Conservation (phyloP, 2,888 invertebrate genomes). For the Tenthredo mesomela region DNA sequence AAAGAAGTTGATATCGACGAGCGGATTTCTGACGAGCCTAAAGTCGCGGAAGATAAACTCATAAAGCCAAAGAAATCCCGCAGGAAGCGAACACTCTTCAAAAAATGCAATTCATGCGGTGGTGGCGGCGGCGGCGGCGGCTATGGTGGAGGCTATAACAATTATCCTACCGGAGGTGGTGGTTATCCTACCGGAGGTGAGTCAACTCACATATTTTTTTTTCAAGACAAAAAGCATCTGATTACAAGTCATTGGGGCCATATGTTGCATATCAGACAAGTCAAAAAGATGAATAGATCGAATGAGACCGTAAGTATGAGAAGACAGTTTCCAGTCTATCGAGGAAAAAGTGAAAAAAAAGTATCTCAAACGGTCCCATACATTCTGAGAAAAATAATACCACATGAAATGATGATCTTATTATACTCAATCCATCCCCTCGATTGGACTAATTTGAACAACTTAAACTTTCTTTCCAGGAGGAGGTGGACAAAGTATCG, state of each 20-base stretch:
- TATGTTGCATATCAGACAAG: neutral
- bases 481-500: slow-evolving; percentile 52
- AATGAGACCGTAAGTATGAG: neutral
- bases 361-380: neutral
- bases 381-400: neutral
- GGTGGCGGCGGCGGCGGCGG: slow-evolving; percentile 57
- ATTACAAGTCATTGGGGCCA: neutral
- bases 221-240: neutral
- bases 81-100: slow-evolving; percentile 67
- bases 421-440: neutral
- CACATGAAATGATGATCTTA: neutral
- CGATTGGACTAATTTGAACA: neutral
- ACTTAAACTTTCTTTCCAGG: neutral
- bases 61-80: slow-evolving; percentile 64
- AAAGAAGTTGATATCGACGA: slow-evolving; percentile 68
- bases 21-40: slow-evolving; percentile 51
- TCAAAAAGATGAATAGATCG: neutral
- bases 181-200: slow-evolving; percentile 24
- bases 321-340: neutral
- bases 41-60: slow-evolving; percentile 47
- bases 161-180: slow-evolving; percentile 20
- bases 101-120: slow-evolving; percentile 63
- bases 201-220: neutral
- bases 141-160: slow-evolving; percentile 54
- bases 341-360: neutral